These are phyloP conservation scores for Epinotia bilunana DNA, from an alignment of 2,888 invertebrate genomes.

Conservation along the genomic window DNA sequence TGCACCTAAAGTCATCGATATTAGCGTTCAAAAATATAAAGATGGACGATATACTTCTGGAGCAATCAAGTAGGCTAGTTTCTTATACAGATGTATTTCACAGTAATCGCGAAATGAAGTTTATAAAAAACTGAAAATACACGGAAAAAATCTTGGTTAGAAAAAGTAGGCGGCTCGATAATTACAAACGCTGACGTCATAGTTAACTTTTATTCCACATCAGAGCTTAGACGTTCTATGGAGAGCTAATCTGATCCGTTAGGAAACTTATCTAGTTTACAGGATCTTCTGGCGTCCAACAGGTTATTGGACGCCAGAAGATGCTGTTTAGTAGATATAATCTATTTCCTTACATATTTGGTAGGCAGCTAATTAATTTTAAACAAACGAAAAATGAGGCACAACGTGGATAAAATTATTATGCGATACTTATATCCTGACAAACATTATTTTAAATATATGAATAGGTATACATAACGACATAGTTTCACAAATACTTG, in stretches of 20 bases:
- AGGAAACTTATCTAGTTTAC: background rate
- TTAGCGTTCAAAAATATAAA: background rate
- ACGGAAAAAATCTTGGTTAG: too few species aligned
- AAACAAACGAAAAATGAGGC: slow-evolving; percentile 13
- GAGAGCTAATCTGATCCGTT: background rate
- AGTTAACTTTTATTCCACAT: background rate
- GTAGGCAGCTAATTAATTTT: background rate
- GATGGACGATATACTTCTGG: background rate
- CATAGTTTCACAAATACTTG: slow-evolving; percentile 18
- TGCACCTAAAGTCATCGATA: background rate
- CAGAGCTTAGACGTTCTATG: background rate
- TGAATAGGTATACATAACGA: slow-evolving; percentile 6
- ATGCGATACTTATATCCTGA: slow-evolving; percentile 10
- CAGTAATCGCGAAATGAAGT: background rate
- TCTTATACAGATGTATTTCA: background rate
- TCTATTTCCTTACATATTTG: background rate
- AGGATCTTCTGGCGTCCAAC: too few species aligned
- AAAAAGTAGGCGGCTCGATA: too few species aligned
- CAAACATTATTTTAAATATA: background rate
- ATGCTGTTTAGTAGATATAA: background rate
- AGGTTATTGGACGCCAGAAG: background rate
- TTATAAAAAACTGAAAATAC: too few species aligned
- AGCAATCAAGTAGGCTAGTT: background rate
- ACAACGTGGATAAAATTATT: slow-evolving; percentile 21
- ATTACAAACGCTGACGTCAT: too few species aligned